Conservation (phyloP, 1,140 invertebrate genomes). For the Semibalanus balanoides region DNA sequence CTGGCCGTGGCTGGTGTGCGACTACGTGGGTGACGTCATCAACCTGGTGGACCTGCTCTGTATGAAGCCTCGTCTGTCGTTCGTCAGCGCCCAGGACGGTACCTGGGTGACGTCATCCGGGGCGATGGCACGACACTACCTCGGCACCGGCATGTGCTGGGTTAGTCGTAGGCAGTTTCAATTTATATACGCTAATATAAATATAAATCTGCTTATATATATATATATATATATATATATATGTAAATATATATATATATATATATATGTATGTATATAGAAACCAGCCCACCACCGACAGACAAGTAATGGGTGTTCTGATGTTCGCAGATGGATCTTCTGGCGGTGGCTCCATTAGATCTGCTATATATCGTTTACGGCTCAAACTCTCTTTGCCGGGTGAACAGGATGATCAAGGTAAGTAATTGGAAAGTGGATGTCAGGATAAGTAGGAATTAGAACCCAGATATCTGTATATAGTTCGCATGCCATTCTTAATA, state of each 20-base stretch:
- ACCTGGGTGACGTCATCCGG: conserved; percentile 57
- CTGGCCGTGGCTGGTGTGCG: conserved; percentile 53
- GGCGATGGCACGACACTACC: conserved; percentile 56
- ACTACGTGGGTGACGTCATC: conserved; percentile 64
- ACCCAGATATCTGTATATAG: too few species aligned
- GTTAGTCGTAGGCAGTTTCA: too few species aligned
- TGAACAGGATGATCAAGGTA: conserved; percentile 68
- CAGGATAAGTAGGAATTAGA: too few species aligned
- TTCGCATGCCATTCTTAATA: too few species aligned
- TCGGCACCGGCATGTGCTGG: conserved; percentile 54
- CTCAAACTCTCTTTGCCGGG: conserved; percentile 50
- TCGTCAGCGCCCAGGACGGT: conserved; percentile 44
- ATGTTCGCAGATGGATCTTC: conserved; percentile 52
- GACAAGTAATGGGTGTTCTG: neutral
- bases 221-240: too few species aligned
- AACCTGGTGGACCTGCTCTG: conserved; percentile 70
- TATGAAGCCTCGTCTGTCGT: conserved; percentile 63
- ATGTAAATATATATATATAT: too few species aligned
- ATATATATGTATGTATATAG: too few species aligned
- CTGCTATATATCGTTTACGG: conserved; percentile 56
- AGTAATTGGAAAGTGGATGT: too few species aligned
- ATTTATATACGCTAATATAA: too few species aligned
- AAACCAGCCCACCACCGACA: too few species aligned
- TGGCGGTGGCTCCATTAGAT: conserved; percentile 66
- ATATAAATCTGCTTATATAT: too few species aligned